Percentiles rank a stretch among this genome's conserved stretches.
phyloP scores from a whole-genome alignment of 2,888 invertebrate genomes.

The Osedax frankpressi region DNA sequence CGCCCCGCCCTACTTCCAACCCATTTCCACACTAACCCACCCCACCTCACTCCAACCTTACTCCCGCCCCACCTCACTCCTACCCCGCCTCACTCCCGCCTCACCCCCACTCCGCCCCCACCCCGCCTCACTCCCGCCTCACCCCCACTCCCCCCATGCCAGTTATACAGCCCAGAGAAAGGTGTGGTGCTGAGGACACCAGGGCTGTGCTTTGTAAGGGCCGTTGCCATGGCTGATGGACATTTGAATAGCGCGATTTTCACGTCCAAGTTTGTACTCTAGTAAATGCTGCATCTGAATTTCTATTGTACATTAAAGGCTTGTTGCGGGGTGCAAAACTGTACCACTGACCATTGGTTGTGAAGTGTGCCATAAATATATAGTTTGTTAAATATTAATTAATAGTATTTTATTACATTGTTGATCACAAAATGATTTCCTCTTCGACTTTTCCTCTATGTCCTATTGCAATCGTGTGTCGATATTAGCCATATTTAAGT shows the following conservation, averaged over 20 bases:
- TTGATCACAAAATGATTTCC: too few species aligned
- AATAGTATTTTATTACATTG: too few species aligned
- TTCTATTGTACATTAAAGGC: too few species aligned
- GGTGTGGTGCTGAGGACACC: constrained; percentile 36
- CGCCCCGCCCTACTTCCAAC: background rate
- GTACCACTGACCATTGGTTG: too few species aligned
- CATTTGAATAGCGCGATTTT: constrained; percentile 38
- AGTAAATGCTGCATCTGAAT: too few species aligned
- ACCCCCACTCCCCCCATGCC: constrained; percentile 19
- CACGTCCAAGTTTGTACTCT: constrained; percentile 41
- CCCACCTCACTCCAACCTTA: background rate
- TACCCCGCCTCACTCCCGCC: background rate
- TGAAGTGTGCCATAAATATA: too few species aligned
- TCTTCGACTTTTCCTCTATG: too few species aligned
- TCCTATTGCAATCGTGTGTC: too few species aligned
- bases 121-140: background rate
- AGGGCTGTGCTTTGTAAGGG: constrained; percentile 43
- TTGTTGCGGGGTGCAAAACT: too few species aligned
- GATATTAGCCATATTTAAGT: too few species aligned
- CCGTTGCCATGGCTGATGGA: constrained; percentile 38
- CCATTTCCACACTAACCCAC: background rate
- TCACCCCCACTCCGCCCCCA: background rate
- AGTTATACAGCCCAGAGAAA: constrained; percentile 39
- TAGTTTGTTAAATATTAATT: too few species aligned
- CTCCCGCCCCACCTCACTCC: background rate